Base-by-base conservation (phyloP, 2,797 vertebrate species). In the Strix occidentalis region DNA sequence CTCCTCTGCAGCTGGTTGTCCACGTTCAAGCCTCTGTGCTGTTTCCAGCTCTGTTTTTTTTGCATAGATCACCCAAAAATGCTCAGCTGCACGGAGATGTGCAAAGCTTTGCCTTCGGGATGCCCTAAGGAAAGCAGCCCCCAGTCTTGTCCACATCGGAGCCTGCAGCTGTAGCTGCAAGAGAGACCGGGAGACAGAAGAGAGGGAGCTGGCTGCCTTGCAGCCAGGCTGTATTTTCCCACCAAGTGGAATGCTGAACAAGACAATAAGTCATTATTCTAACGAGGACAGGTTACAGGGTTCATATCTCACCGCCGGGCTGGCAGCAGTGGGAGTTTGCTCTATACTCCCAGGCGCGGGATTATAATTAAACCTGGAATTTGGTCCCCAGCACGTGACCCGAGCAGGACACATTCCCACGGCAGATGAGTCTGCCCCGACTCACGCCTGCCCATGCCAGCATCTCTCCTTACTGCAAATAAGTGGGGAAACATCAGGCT, bases 261-360 rank as follows among this genome's bases (percentile, higher is more conserved):
- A 50, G 58, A 63, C 72, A 54, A 8, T 5, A 26, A 35, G 10
- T 33, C 75, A 41, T 31, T 24, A 53, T 31, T 19, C 81, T 25
- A 64, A 20, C 0, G 5, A 84, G 66, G 35, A 78, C 70, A 54
- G 41, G 29, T 13, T 5, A 4, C 69, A 78, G 69, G 33, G 69
- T 28, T 63, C 12, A 3, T 10, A 76, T 56, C 84, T 65, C 83
- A 39, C 16, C 37, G 6, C 8, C 28, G 11, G 1, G 18, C 70
- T 18, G 83, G 69, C 58, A 72, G 64, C 69, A 77, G 58, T 16
- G 51, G 87, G 65, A 71, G 43, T 6, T 46, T 64, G 35, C 72
- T 17, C 61, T 16, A 35, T 23, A 1, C 26, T 58, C 70, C 78
- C 87, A 72, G 35, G 28, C 2, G 0, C 0, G 0, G 53, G 16